phyloP scores from a whole-genome alignment of 2,888 invertebrate species.

The Dicranocentrus wangi region DNA sequence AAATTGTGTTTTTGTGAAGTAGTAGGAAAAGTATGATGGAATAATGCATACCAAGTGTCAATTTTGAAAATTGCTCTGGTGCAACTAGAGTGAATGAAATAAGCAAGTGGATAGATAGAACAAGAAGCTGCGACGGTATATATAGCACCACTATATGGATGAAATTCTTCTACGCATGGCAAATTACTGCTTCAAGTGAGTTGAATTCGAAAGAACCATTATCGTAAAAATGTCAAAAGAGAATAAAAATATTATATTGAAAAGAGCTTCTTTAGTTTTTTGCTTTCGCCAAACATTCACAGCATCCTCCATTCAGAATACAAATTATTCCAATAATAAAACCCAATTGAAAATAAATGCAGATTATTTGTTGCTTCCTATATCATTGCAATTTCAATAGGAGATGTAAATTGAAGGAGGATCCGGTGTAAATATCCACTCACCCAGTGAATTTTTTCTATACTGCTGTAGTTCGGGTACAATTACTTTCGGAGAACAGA shows the following conservation, averaged over 20 bases:
- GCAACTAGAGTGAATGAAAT: neutral
- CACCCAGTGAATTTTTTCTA: too few relatives aligned
- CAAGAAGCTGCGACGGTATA: slow-evolving; percentile 1
- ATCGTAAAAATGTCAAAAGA: slow-evolving; percentile 38
- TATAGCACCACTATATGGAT: neutral
- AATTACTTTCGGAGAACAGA: too few relatives aligned
- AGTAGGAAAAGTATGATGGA: neutral
- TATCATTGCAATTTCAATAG: too few relatives aligned
- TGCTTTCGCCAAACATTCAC: too few relatives aligned
- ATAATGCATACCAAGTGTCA: slow-evolving; percentile 19
- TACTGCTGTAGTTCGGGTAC: too few relatives aligned
- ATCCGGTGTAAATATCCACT: too few relatives aligned
- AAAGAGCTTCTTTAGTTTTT: neutral
- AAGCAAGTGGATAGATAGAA: neutral
- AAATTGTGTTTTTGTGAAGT: neutral
- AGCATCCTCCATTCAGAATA: neutral
- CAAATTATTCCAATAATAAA: neutral
- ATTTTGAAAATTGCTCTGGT: slow-evolving; percentile 6
- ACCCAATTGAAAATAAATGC: too few relatives aligned
- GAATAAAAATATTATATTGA: neutral
- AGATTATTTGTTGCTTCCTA: too few relatives aligned
- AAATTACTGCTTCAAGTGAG: too few relatives aligned
- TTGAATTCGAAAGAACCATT: neutral
- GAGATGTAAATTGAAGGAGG: too few relatives aligned
- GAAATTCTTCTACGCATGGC: too few relatives aligned